A percentile compares a stretch with the other conserved stretches of the same genome.
phyloP scores from a whole-genome alignment of 92 coral and sea anemone genomes.

The Desmophyllum pertusum region DNA sequence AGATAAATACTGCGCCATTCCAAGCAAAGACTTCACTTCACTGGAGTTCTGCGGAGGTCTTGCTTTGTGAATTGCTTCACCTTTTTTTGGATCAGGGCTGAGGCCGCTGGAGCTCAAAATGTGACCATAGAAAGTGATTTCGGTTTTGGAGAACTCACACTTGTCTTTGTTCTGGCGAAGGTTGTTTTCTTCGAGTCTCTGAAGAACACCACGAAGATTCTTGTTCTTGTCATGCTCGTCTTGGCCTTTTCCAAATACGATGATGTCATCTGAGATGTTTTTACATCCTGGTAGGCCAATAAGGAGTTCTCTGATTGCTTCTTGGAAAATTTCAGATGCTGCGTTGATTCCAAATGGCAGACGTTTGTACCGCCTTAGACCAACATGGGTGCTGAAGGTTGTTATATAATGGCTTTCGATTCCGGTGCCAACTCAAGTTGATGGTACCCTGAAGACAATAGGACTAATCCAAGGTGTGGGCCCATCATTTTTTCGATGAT shows the following conservation, averaged over 20 bases:
- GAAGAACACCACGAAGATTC: conserved; percentile 44
- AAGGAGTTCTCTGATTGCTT: conserved; percentile 65
- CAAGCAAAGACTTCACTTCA: conserved; percentile 53
- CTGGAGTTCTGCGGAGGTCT: conserved; percentile 41
- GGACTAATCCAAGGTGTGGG: conserved; percentile 84
- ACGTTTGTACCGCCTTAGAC: conserved; percentile 62
- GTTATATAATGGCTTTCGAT: conserved; percentile 66
- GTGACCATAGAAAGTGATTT: conserved; percentile 25
- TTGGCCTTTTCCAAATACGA: conserved; percentile 61
- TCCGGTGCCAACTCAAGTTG: conserved; percentile 62
- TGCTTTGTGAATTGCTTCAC: conserved; percentile 53
- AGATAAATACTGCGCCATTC: conserved; percentile 60
- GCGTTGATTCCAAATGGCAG: conserved; percentile 77
- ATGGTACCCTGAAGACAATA: conserved; percentile 77
- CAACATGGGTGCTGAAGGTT: conserved; percentile 66
- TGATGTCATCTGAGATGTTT: conserved; percentile 73
- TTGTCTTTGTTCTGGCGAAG: conserved; percentile 66
- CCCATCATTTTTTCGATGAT: conserved; percentile 68
- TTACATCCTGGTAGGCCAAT: conserved; percentile 78
- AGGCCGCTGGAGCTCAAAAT: conserved; percentile 44
- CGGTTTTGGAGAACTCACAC: conserved; percentile 53
- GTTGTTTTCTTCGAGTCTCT: conserved; percentile 59
- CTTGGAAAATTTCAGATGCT: conserved; percentile 80
- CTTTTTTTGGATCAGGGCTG: conserved; percentile 36
- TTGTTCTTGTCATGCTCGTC: conserved; percentile 67